Conservation (phyloP, 2,888 invertebrate genomes). For the Meganola albula region DNA sequence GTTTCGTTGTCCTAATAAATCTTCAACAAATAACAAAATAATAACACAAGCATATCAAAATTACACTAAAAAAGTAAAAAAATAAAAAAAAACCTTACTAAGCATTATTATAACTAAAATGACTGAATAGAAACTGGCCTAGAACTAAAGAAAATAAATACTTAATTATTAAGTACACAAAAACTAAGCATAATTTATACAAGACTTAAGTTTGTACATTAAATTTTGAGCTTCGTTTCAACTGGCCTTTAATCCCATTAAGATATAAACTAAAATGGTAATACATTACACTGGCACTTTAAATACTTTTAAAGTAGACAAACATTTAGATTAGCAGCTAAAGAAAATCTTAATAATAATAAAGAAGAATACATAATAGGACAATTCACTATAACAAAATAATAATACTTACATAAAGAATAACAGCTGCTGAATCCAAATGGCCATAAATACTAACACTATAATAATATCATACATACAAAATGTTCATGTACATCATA, state of each 20-base stretch:
- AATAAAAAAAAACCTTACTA: constrained; percentile 36
- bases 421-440: too few relatives aligned
- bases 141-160: constrained; percentile 67
- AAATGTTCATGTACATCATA: too few relatives aligned
- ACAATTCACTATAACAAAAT: too few relatives aligned
- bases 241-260: constrained; percentile 71
- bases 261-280: constrained; percentile 51
- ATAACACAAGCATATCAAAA: constrained; percentile 50
- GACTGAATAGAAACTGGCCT: constrained; percentile 73
- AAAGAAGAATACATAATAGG: too few relatives aligned
- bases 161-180: constrained; percentile 38
- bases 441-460: constrained; percentile 6
- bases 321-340: too few relatives aligned
- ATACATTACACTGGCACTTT: constrained; percentile 49
- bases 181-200: constrained; percentile 39
- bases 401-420: too few relatives aligned
- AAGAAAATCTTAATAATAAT: too few relatives aligned
- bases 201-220: constrained; percentile 62
- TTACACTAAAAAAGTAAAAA: constrained; percentile 41
- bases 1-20: constrained; percentile 53
- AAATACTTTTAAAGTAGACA: too few relatives aligned
- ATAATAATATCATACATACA: constrained; percentile 14
- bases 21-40: constrained; percentile 62
- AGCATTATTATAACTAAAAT: constrained; percentile 40
- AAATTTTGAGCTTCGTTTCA: constrained; percentile 67